These are phyloP conservation scores for Siniperca chuatsi DNA, from an alignment of 2,113 vertebrate species.

Conservation along the genomic window DNA sequence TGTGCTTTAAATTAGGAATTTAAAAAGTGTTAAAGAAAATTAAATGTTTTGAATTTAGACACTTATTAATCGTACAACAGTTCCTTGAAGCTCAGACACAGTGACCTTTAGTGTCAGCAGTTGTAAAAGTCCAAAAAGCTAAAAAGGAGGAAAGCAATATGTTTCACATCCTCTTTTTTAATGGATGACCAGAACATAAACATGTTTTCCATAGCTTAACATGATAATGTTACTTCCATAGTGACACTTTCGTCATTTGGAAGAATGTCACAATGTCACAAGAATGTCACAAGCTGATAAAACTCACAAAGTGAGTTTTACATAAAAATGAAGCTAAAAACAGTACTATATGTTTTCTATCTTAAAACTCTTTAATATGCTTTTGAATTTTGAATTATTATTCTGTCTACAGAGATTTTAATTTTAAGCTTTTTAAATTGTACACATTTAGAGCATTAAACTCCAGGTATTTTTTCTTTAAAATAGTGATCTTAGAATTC, in stretches of 20 bases:
- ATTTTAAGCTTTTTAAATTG: not conserved
- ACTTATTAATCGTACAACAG: not conserved
- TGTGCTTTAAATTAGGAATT: not conserved
- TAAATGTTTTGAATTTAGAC: not conserved
- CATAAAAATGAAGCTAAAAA: not conserved
- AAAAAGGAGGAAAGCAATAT: constrained; percentile 40
- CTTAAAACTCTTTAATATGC: not conserved
- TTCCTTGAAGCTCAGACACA: not conserved
- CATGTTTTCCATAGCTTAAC: constrained; percentile 8
- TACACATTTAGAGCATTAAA: not conserved
- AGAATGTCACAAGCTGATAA: not conserved
- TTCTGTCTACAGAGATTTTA: too few species aligned
- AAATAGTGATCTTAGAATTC: not conserved
- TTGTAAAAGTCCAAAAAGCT: constrained; percentile 45
- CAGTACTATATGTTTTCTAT: not conserved
- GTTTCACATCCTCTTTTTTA: constrained; percentile 73
- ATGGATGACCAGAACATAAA: constrained; percentile 20
- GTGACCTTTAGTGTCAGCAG: constrained; percentile 46
- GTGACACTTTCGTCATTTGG: not conserved
- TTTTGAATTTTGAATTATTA: too few species aligned
- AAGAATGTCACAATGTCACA: constrained; percentile 5
- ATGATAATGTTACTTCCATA: not conserved
- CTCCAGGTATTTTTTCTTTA: not conserved
- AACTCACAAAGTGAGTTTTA: not conserved
- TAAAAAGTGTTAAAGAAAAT: not conserved